These are phyloP conservation scores for Caenorhabditis imperialis DNA, from an alignment of 2,888 invertebrate species.

Conservation along the genomic window DNA sequence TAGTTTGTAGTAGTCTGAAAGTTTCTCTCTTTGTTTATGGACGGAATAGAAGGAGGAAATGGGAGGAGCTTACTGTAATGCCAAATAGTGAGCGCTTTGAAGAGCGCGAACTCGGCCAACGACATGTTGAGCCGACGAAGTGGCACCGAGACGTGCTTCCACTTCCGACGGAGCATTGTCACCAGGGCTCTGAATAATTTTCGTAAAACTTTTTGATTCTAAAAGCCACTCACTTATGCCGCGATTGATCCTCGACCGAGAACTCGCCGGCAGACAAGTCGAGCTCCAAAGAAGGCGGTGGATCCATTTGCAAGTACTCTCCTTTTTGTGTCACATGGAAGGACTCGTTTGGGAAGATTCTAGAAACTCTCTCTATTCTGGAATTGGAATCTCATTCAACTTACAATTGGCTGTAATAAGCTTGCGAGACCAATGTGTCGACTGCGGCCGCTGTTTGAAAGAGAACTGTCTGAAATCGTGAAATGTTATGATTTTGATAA, in stretches of 20 bases:
- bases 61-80: conserved; percentile 40
- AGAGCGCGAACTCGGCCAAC: conserved; percentile 41
- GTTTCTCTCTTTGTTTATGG: background rate
- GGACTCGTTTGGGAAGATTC: conserved; percentile 25
- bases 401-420: conserved; percentile 42
- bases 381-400: background rate
- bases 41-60: background rate
- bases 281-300: conserved; percentile 12
- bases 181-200: conserved; percentile 16
- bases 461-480: conserved; percentile 25
- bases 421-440: conserved; percentile 28
- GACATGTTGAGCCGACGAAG: conserved; percentile 34
- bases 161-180: conserved; percentile 37
- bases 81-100: conserved; percentile 54
- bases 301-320: conserved; percentile 36
- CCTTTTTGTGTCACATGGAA: conserved; percentile 32
- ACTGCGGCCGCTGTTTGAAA: conserved; percentile 47
- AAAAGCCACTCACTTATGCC: conserved; percentile 17
- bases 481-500: background rate
- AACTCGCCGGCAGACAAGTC: conserved; percentile 10
- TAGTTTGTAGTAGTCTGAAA: conserved; percentile 51
- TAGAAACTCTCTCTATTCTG: conserved; percentile 2
- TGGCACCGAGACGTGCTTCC: conserved; percentile 39
- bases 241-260: conserved; percentile 13
- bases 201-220: background rate